Percentiles rank a stretch among this genome's conserved stretches.
Evolutionary conservation across 2,888 invertebrate species (phyloP).

Genomic region (Noctuana brunneofusca): DNA sequence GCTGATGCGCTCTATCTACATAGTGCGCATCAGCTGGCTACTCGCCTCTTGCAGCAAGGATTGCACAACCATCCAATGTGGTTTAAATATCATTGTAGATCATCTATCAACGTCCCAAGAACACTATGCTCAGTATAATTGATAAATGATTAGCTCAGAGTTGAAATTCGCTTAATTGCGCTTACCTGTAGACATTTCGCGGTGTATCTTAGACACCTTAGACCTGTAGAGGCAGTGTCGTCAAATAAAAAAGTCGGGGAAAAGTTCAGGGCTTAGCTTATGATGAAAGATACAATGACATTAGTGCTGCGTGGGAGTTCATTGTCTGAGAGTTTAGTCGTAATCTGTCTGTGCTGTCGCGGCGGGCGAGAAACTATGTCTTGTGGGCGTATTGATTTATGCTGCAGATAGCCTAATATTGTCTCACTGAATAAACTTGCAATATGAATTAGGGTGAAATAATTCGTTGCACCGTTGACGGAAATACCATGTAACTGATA

Average conservation of each 20-base stretch:
- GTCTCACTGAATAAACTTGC: slow-evolving; percentile 13
- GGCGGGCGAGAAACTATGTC: slow-evolving; percentile 14
- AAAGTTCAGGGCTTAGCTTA: slow-evolving; percentile 26
- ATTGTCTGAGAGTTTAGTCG: slow-evolving; percentile 24
- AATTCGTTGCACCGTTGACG: background rate
- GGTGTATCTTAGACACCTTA: background rate
- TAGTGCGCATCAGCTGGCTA: slow-evolving; percentile 4
- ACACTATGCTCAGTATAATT: slow-evolving; percentile 5
- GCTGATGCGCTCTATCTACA: too few species aligned
- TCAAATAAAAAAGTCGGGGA: slow-evolving; percentile 9
- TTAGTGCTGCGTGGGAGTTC: slow-evolving; percentile 25
- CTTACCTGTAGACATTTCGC: background rate
- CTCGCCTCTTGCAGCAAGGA: slow-evolving; percentile 6
- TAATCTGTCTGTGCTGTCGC: slow-evolving; percentile 15
- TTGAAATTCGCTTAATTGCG: too few species aligned
- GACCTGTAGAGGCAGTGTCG: background rate
- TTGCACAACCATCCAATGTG: slow-evolving; percentile 26
- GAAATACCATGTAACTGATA: background rate
- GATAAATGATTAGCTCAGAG: slow-evolving; percentile 17
- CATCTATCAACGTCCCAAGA: slow-evolving; percentile 20
- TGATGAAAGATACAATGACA: slow-evolving; percentile 23
- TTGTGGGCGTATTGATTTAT: slow-evolving; percentile 27
- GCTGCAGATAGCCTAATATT: slow-evolving; percentile 14
- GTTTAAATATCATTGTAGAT: slow-evolving; percentile 22
- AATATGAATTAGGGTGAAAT: slow-evolving; percentile 10